Evolutionary conservation across 2,888 invertebrate species (phyloP).

Genomic region (Limnephilus lunatus): DNA sequence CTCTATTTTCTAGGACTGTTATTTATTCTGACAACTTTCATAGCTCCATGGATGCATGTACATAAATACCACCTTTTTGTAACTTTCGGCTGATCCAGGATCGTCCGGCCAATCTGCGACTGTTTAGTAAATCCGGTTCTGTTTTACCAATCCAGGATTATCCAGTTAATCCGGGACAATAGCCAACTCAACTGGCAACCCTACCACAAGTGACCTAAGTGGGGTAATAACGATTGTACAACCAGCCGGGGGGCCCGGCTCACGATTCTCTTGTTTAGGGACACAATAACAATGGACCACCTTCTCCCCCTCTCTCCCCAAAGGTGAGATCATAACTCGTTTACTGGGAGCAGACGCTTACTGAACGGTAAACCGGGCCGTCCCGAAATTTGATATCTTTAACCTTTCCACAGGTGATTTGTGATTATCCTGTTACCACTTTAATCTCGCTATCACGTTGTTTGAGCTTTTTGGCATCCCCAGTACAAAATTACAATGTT

Average conservation of each 20-base stretch:
- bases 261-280: conserved; percentile 15
- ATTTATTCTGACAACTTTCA: no score
- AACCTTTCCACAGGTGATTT: conserved; percentile 10
- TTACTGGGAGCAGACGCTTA: neutral
- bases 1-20: no score
- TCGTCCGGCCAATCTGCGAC: no score
- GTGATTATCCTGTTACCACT: neutral
- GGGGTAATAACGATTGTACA: conserved; percentile 2
- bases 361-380: conserved; percentile 4
- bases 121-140: no score
- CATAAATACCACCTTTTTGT: no score
- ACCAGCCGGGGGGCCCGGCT: conserved; percentile 10
- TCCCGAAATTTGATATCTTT: conserved; percentile 27
- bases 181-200: neutral
- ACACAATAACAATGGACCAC: neutral
- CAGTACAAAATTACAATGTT: neutral
- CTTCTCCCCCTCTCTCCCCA: neutral
- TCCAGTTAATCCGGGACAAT: no score
- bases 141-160: no score
- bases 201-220: neutral
- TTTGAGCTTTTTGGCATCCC: neutral
- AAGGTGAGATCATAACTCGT: conserved; percentile 26
- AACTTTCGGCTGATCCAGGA: no score
- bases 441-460: neutral
- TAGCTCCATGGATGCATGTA: no score